Evolutionary conservation across 1,140 invertebrate species (phyloP), one percentile per base, ranked within the genome.

Genomic region (Penaeus chinensis): DNA sequence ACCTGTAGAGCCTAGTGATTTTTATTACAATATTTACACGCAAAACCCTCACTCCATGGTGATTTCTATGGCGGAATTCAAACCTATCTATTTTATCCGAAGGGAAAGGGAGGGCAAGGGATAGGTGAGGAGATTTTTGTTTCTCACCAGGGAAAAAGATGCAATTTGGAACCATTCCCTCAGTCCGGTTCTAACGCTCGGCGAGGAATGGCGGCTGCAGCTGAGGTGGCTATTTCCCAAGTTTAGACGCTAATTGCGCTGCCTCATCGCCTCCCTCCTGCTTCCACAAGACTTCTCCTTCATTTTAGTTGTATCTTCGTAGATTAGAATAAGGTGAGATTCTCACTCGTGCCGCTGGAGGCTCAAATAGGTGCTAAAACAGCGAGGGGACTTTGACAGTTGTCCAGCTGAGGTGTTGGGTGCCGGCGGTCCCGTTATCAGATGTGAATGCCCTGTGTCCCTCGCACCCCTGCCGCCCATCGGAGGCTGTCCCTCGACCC

Each of bases 241-340:
- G 71, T 20, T 74, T n/a, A 74, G 71, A 74, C 54, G 54, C 54
- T 54, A 54, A 54, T 54, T 54, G 10, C 54, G 54, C 54, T 54
- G 54, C 54, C 54, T 54, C 54, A 54, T 54, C 54, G 54, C 54
- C 54, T 54, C 54, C 54, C 54, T 54, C 54, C 54, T 54, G 54
- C 54, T 54, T 54, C 54, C 54, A 54, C 54, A 54, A 54, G 54
- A 54, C 54, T 54, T 54, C 54, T 54, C 54, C 54, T 54, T 54
- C 54, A 54, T 54, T 54, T 54, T 54, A 8, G 54, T 54, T 54
- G 54, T 74, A 32, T 74, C 71, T 74, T 37, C 71, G 71, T 74
- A 74, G 71, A 74, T 74, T 74, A 74, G 71, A 74, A 37, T 74
- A 74, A 74, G 71, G 71, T 74, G 71, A 74, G 71, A 74, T 27